Evolutionary conservation across 92 coral and sea anemone genomes (phyloP).

Genomic region (Actinernus sp.): DNA sequence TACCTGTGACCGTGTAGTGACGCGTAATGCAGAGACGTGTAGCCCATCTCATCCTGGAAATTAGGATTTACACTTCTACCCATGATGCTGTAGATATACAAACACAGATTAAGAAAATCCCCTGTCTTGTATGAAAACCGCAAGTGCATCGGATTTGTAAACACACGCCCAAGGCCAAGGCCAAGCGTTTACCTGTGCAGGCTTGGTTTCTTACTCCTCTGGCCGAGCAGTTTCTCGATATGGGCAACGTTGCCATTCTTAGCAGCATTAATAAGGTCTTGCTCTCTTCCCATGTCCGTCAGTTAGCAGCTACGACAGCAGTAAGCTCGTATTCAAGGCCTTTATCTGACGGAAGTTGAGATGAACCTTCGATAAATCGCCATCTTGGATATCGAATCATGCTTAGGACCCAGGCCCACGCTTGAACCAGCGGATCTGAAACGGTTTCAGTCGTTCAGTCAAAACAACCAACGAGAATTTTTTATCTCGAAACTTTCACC

Average conservation of each 20-base stretch:
- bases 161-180: neutral
- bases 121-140: neutral
- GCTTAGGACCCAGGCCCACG: no score
- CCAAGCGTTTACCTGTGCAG: conserved; percentile 67
- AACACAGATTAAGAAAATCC: no score
- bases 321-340: neutral
- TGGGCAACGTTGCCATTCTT: conserved; percentile 96
- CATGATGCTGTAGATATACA: conserved; percentile 61
- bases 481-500: no score
- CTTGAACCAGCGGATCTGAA: no score
- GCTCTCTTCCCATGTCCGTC: conserved; percentile 90
- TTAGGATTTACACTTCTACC: conserved; percentile 81
- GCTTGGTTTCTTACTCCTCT: conserved; percentile 80
- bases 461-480: no score
- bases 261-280: conserved; percentile 92
- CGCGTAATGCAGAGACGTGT: conserved; percentile 91
- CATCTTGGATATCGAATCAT: neutral
- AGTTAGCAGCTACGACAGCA: neutral
- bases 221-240: conserved; percentile 93
- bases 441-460: no score
- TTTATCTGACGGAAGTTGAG: neutral
- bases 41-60: conserved; percentile 96
- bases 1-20: conserved; percentile 93
- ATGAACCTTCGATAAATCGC: neutral
- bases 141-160: neutral